Base-by-base conservation (phyloP, 2,888 invertebrate species). In the Psococerastis gibbosa region DNA sequence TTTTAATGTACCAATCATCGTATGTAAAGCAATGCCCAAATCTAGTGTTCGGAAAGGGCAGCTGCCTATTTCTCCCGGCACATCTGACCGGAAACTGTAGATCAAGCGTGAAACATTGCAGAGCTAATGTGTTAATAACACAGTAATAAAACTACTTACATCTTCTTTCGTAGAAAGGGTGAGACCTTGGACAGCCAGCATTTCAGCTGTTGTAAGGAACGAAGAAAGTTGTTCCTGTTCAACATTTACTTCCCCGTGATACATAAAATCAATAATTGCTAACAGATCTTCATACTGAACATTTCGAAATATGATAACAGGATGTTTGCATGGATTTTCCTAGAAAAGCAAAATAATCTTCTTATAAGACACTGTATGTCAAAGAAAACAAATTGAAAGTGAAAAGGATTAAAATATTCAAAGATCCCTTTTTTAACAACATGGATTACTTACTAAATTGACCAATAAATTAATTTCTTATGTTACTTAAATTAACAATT, bases 261-360 rank as follows among this genome's bases (percentile, higher is more conserved):
- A 83, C 76, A 83, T 82, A 54, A 83, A 83, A 56, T 80, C 77
- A 32, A 83, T 70, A 48, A 83, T 72, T 11, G 81, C 80, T 55
- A 75, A 73, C 52, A 83, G 68, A 61, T 83, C 83, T 51, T 76
- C 77, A 53, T 70, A 80, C 57, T 75, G 78, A 48, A 81, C 78
- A 57, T 80, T 80, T 55, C 78, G 73, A 58, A 82, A 78, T 61
- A 82, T 79, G 51, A 82, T 77, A 45, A 82, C 77, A 49, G 81
- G 81, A 63, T 82, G 81, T 50, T 78, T 77, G 56, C 79, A 80
- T 34, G 80, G 80, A 58, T 79, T 80, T 59, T 80, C 80, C 65
- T 78, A 68, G 49, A 75, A 73, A n/a, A 44, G 41, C 13, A 45
- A 32, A 42, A 35, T 9, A 46, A n/a, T n/a, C n/a, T n/a, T n/a